Percentiles rank a stretch among this genome's conserved stretches.
These are phyloP conservation scores for Aporophyla nigra DNA, from an alignment of 2,888 invertebrate species.

Conservation along the genomic window DNA sequence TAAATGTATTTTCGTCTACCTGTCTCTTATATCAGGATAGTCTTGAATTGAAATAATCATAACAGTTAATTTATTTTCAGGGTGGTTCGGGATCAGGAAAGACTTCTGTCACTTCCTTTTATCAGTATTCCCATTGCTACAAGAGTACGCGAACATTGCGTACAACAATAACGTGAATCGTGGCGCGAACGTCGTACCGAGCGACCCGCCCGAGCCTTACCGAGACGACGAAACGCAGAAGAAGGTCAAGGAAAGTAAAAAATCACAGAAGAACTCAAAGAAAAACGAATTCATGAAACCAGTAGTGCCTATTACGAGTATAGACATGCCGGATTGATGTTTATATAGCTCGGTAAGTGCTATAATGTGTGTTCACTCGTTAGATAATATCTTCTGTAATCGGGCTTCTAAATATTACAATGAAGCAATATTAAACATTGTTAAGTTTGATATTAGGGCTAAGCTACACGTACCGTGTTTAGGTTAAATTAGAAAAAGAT, in stretches of 20 bases:
- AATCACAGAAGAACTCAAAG: constrained; percentile 93
- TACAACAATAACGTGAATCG: constrained; percentile 93
- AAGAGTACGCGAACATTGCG: constrained; percentile 99
- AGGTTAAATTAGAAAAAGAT: constrained; percentile 66
- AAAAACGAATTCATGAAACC: constrained; percentile 96
- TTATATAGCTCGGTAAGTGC: constrained; percentile 59
- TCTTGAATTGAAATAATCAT: background rate
- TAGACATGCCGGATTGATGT: constrained; percentile 97
- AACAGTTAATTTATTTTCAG: constrained; percentile 83
- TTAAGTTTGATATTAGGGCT: constrained; percentile 85
- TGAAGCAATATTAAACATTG: constrained; percentile 84
- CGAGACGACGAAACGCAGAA: constrained; percentile 85
- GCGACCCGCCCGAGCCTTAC: constrained; percentile 87
- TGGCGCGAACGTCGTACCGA: constrained; percentile 78
- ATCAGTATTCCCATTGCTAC: constrained; percentile 97
- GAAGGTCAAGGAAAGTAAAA: constrained; percentile 91
- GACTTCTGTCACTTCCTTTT: constrained; percentile 99
- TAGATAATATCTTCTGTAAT: constrained; percentile 71
- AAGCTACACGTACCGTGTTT: constrained; percentile 73
- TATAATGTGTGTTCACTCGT: constrained; percentile 85
- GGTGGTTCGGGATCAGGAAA: constrained; percentile 99
- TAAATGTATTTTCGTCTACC: constrained; percentile 7
- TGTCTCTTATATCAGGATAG: background rate
- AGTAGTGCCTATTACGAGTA: constrained; percentile 96
- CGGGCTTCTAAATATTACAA: constrained; percentile 74